phyloP scores from a whole-genome alignment of 1,140 invertebrate genomes.

The Neodiprion virginianus region DNA sequence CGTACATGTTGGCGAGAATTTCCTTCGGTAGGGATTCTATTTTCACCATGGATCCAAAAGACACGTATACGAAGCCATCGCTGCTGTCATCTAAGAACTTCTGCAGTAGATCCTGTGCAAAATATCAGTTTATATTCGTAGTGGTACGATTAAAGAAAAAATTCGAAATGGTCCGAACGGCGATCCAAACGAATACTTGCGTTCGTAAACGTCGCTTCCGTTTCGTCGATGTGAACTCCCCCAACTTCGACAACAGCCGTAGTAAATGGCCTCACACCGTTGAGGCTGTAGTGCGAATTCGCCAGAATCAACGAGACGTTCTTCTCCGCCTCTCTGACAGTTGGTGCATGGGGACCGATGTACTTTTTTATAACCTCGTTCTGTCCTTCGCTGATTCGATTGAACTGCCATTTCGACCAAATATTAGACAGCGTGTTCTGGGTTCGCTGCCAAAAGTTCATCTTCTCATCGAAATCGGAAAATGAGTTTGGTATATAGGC shows the following conservation, averaged over 20 bases:
- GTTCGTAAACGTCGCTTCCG: slow-evolving; percentile 1
- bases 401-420: slow-evolving; percentile 15
- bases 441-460: slow-evolving; percentile 67
- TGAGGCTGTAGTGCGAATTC: slow-evolving; percentile 67
- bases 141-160: neutral
- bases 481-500: slow-evolving; percentile 68
- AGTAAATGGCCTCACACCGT: slow-evolving; percentile 45
- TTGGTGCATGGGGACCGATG: slow-evolving; percentile 56
- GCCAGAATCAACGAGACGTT: slow-evolving; percentile 68
- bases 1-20: slow-evolving; percentile 35
- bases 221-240: slow-evolving; percentile 41
- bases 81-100: slow-evolving; percentile 71
- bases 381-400: slow-evolving; percentile 35
- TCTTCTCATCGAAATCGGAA: slow-evolving; percentile 63
- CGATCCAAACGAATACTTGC: neutral
- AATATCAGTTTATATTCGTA: slow-evolving; percentile 12
- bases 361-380: slow-evolving; percentile 55
- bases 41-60: slow-evolving; percentile 75
- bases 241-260: slow-evolving; percentile 66
- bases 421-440: slow-evolving; percentile 57
- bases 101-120: slow-evolving; percentile 65
- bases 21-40: slow-evolving; percentile 61
- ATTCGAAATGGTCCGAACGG: neutral
- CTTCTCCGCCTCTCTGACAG: slow-evolving; percentile 62
- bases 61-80: slow-evolving; percentile 75